Evolutionary conservation across 2,113 vertebrate genomes (phyloP), one percentile per base, ranked within the genome.

Genomic region (Gasterosteus nipponicus): DNA sequence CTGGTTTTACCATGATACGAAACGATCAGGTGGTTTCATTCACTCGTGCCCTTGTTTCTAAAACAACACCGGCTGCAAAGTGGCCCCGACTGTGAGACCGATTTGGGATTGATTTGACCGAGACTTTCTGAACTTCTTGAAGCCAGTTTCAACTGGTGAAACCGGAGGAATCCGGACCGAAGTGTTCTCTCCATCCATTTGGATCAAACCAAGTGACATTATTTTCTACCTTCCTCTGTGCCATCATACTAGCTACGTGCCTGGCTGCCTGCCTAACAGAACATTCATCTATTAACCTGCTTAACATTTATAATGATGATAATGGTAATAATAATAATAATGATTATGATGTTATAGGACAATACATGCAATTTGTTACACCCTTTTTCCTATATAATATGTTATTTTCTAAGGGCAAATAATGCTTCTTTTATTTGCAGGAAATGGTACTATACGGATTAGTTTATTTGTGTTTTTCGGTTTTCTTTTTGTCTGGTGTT

Each of bases 391-490:
- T 89, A 91, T 89, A 86, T 85, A 75, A 80, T 88, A 89, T 87
- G 69, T 90, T 90, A 86, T 91, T 92, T 91, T 92, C 86, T 91
- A 91, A 92, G 90, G 87, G 84, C 77, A 88, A 89, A 80, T 78
- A 77, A 87, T 89, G 80, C 80, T 26, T 58, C 33, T 57, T 14
- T 57, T 92, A 91, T 92, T 91, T 91, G 86, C 89, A 89, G 83
- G 91, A 93, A 92, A 91, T 83, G 93, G 94, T 95, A 93, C 93
- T 94, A 92, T 93, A 92, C 81, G 88, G 90, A 85, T 70, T 86
- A 82, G 81, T 85, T 60, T 83, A 67, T 89, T 74, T 80, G 77
- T 81, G 58, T 84, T 80, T 82, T 85, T 79, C 39, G 39, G 56
- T 62, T 49, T 71, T 58, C 18, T 69, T 75, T 82, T 63, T 77